phyloP scores from a whole-genome alignment of 2,113 vertebrate species.

The Rhegmatorhina hoffmannsi region DNA sequence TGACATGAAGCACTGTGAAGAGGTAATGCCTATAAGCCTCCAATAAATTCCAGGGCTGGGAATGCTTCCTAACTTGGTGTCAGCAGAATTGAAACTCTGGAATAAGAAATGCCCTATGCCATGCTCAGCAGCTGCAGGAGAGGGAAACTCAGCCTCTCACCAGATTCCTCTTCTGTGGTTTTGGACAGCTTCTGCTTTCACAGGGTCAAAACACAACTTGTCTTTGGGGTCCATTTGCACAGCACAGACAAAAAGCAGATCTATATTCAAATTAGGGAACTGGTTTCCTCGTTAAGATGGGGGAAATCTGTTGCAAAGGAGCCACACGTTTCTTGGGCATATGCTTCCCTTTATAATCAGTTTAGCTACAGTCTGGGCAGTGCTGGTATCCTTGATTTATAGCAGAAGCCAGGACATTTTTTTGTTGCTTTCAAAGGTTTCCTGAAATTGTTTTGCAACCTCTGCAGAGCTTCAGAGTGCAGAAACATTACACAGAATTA shows the following conservation, averaged over 20 bases:
- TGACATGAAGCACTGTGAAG: not conserved
- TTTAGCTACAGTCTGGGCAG: not conserved
- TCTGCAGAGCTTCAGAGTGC: not conserved
- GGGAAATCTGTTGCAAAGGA: not conserved
- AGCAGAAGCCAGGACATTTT: not conserved
- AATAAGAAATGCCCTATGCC: not conserved
- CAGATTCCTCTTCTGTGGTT: not conserved
- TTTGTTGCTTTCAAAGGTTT: not conserved
- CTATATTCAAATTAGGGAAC: not conserved
- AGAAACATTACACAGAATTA: not conserved
- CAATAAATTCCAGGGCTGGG: not conserved
- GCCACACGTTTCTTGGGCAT: not conserved
- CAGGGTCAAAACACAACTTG: not conserved
- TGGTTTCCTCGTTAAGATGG: not conserved
- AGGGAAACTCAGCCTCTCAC: not conserved
- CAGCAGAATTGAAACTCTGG: not conserved
- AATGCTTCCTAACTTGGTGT: not conserved
- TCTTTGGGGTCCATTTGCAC: not conserved
- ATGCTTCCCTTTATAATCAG: not conserved
- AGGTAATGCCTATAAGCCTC: not conserved
- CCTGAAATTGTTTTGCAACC: not conserved
- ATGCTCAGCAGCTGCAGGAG: not conserved
- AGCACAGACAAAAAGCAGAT: not conserved
- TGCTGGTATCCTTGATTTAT: not conserved
- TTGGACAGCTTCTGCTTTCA: not conserved